Conservation (phyloP, 2,797 vertebrate species). For the Nothura maculosa region DNA sequence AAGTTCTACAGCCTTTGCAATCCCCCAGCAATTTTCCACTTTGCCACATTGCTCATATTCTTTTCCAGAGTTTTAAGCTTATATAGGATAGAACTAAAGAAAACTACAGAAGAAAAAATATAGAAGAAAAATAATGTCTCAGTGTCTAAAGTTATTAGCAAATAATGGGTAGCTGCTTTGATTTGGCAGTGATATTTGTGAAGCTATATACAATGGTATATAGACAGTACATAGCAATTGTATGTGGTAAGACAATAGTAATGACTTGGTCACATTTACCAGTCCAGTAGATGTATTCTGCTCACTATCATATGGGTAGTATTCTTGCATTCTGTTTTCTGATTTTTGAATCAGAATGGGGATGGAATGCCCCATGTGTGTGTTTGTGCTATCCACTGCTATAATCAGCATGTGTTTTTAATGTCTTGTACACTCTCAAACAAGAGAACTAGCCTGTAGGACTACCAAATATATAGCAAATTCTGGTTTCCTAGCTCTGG, state of each 20-base stretch:
- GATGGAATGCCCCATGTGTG: neutral
- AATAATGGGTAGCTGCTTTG: conserved; percentile 7
- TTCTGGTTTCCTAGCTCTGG: neutral
- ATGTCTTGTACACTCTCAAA: neutral
- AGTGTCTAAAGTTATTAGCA: neutral
- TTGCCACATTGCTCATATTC: conserved; percentile 29
- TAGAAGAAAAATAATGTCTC: neutral
- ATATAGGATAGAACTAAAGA: conserved; percentile 12
- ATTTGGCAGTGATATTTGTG: neutral
- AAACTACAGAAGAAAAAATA: neutral
- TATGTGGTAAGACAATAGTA: neutral
- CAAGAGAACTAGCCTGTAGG: neutral
- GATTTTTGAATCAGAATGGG: neutral
- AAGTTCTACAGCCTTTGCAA: conserved; percentile 50
- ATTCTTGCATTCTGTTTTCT: neutral
- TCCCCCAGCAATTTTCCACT: conserved; percentile 44
- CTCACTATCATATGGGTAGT: neutral
- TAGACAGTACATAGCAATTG: no score
- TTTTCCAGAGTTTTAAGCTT: neutral
- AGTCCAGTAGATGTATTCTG: neutral
- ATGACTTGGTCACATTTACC: neutral
- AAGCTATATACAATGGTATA: neutral
- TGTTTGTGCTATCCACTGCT: neutral
- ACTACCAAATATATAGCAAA: neutral
- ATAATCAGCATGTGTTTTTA: neutral